Conservation (phyloP, 1,140 invertebrate genomes). For the Condylostylus longicornis region DNA sequence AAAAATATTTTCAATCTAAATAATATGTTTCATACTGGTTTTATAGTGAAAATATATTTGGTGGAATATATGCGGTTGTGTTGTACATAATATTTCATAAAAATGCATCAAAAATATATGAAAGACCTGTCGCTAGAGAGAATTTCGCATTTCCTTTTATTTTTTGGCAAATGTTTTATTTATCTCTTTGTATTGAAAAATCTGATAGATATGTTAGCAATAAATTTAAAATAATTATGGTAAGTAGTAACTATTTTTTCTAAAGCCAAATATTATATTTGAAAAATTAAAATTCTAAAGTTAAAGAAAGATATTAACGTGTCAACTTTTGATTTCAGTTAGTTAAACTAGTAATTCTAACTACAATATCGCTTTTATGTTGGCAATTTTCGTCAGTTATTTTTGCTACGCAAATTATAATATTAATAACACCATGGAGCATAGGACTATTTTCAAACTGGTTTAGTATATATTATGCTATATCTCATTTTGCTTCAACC, state of each 20-base stretch:
- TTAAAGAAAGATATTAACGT: not conserved
- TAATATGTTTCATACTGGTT: not conserved
- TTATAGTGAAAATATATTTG: conserved; percentile 22
- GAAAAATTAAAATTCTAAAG: too few species aligned
- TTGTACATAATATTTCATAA: conserved; percentile 31
- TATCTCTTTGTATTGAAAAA: conserved; percentile 24
- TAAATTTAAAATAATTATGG: conserved; percentile 11
- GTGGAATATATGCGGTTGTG: conserved; percentile 27
- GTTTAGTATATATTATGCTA: conserved; percentile 22
- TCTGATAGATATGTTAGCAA: too few species aligned
- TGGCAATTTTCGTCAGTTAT: conserved; percentile 29
- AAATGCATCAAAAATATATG: conserved; percentile 27
- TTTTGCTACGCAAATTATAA: conserved; percentile 25
- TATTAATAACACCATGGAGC: conserved; percentile 21
- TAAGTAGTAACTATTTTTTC: conserved; percentile 8
- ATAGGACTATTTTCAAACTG: conserved; percentile 12
- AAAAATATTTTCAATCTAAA: not conserved
- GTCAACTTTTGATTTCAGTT: conserved; percentile 10
- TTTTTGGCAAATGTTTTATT: conserved; percentile 27
- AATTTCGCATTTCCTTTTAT: conserved; percentile 31
- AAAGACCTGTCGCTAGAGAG: conserved; percentile 22
- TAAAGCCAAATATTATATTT: not conserved
- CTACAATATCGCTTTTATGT: conserved; percentile 20
- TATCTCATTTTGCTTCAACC: conserved; percentile 22
- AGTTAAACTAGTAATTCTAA: conserved; percentile 20